These are phyloP conservation scores for Sceloporus undulatus DNA, from an alignment of 2,113 vertebrate species.

Conservation along the genomic window DNA sequence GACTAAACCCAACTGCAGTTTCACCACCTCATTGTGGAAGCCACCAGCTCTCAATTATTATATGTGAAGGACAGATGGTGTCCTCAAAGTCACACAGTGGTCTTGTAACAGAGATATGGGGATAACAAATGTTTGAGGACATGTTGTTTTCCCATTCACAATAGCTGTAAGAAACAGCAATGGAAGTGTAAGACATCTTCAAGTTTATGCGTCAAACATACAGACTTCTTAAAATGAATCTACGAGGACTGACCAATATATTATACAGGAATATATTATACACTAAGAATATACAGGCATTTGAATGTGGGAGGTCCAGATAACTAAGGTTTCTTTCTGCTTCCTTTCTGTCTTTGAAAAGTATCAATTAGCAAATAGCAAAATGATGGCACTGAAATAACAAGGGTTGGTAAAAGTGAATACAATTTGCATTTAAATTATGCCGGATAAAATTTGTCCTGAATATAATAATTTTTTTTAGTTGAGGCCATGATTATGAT, in stretches of 20 bases:
- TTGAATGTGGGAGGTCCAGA: slow-evolving; percentile 18
- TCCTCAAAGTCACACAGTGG: neutral
- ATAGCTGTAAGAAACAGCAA: neutral
- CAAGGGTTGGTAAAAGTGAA: slow-evolving; percentile 3
- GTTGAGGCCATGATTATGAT: slow-evolving; percentile 38
- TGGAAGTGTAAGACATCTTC: neutral
- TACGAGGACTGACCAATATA: neutral
- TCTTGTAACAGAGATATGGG: neutral
- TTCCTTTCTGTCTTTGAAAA: neutral
- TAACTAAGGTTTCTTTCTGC: neutral
- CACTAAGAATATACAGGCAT: neutral
- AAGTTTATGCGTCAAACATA: neutral
- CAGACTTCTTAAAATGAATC: neutral
- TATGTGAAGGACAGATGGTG: neutral
- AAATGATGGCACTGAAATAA: slow-evolving; percentile 28
- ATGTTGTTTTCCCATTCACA: neutral
- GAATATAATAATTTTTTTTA: slow-evolving; percentile 53
- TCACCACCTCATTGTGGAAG: too few species aligned
- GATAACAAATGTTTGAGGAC: neutral
- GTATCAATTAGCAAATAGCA: slow-evolving; percentile 21
- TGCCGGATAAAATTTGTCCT: neutral
- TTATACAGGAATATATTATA: neutral
- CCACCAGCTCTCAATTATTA: too few species aligned
- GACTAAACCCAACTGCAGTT: too few species aligned
- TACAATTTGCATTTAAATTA: neutral